These are phyloP conservation scores for Poeciliopsis turneri DNA, from an alignment of 2,797 vertebrate genomes.

Conservation along the genomic window DNA sequence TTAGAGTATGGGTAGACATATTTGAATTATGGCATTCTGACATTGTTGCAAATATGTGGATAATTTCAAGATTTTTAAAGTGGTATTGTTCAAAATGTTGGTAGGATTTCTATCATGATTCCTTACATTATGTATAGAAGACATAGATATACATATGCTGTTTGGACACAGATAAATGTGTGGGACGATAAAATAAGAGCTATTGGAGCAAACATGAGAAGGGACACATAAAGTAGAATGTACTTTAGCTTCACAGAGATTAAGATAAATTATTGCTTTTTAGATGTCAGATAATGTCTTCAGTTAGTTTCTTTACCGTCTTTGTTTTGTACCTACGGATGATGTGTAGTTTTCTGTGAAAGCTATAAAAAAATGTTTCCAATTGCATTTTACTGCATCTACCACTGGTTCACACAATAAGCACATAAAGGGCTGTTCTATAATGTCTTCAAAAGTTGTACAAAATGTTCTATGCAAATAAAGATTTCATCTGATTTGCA, in stretches of 20 bases:
- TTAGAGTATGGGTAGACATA: not conserved
- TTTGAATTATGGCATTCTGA: not conserved
- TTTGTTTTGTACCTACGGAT: not conserved
- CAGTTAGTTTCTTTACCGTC: not conserved
- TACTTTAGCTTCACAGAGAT: not conserved
- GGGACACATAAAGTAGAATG: not conserved
- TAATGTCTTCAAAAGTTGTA: not conserved
- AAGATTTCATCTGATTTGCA: constrained; percentile 1
- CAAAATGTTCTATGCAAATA: not conserved
- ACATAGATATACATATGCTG: not conserved
- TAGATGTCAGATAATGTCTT: not conserved
- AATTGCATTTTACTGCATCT: too few species aligned
- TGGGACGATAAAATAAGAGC: not conserved
- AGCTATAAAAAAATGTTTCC: not conserved
- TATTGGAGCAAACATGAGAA: not conserved
- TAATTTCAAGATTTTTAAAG: not conserved
- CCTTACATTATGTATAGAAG: not conserved
- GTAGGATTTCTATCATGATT: not conserved
- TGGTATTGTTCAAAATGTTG: not conserved
- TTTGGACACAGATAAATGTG: not conserved
- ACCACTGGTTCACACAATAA: not conserved
- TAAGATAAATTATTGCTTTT: too few species aligned
- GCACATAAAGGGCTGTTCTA: not conserved
- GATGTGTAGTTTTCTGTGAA: not conserved
- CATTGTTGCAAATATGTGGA: not conserved